Conservation (phyloP, 2,797 vertebrate species). For the Phyllotis vaccarum region DNA sequence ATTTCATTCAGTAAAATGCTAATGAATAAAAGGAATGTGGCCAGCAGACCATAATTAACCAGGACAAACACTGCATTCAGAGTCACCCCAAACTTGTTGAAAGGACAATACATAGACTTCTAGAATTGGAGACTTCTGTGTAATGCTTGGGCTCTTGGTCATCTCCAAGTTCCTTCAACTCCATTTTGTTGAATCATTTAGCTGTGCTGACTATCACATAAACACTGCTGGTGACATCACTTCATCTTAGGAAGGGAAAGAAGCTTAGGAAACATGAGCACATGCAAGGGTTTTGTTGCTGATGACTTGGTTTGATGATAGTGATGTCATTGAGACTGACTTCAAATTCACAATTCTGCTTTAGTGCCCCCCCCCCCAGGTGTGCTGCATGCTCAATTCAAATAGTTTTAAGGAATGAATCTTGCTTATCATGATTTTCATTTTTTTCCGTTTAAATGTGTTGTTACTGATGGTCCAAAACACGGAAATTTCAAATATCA, state of each 20-base stretch:
- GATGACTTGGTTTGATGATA: background rate
- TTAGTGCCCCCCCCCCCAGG: background rate
- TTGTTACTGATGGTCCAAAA: background rate
- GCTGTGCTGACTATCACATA: background rate
- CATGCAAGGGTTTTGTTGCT: background rate
- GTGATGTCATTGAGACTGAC: background rate
- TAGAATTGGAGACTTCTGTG: background rate
- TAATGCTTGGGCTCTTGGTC: too few relatives aligned
- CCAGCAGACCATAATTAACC: background rate
- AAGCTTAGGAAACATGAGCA: background rate
- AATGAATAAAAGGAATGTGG: slow-evolving; percentile 60
- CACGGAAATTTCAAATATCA: background rate
- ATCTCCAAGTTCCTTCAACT: background rate
- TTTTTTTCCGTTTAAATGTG: background rate
- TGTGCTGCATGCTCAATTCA: background rate
- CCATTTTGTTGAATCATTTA: background rate
- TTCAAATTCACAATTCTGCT: background rate
- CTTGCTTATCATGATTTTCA: background rate
- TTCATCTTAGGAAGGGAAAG: too few relatives aligned
- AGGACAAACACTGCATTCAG: background rate
- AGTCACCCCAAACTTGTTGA: slow-evolving; percentile 39
- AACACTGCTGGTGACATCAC: background rate
- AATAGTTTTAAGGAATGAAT: background rate
- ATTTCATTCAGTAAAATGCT: slow-evolving; percentile 48
- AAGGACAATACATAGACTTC: background rate